These are phyloP conservation scores for Thysanoteuthis rhombus DNA, from an alignment of 2,888 invertebrate genomes.

Conservation along the genomic window DNA sequence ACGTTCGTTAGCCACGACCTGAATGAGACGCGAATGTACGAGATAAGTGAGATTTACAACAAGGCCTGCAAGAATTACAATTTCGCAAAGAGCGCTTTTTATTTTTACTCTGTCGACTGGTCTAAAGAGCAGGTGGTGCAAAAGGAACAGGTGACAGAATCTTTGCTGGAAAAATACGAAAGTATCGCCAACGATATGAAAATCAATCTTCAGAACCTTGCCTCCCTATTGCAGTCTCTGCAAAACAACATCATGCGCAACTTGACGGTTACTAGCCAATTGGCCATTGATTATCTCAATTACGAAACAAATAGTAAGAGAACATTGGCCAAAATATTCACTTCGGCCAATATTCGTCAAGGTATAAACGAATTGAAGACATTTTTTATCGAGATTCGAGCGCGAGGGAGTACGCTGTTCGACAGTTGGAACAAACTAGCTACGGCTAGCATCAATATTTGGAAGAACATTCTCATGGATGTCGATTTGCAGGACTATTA, in stretches of 20 bases:
- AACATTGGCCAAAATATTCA: slow-evolving; percentile 42
- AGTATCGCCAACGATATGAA: slow-evolving; percentile 35
- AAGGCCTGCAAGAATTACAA: slow-evolving; percentile 39
- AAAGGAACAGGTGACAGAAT: slow-evolving; percentile 38
- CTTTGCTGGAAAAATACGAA: slow-evolving; percentile 35
- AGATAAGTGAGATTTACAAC: slow-evolving; percentile 39
- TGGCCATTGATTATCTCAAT: slow-evolving; percentile 39
- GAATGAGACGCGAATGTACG: slow-evolving; percentile 40
- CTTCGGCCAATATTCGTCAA: slow-evolving; percentile 41
- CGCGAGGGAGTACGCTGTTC: slow-evolving; percentile 49
- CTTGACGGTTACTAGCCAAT: slow-evolving; percentile 36
- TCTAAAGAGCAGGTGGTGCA: slow-evolving; percentile 42
- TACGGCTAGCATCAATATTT: slow-evolving; percentile 41
- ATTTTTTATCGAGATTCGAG: slow-evolving; percentile 50
- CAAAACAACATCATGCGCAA: slow-evolving; percentile 38
- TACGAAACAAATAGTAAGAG: slow-evolving; percentile 39
- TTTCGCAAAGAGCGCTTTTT: slow-evolving; percentile 45
- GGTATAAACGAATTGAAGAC: slow-evolving; percentile 41
- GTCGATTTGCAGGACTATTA: slow-evolving; percentile 50
- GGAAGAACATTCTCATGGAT: slow-evolving; percentile 48
- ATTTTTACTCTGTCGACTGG: slow-evolving; percentile 49
- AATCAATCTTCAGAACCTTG: slow-evolving; percentile 39
- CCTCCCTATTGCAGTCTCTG: slow-evolving; percentile 34
- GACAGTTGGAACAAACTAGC: slow-evolving; percentile 47
- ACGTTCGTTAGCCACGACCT: slow-evolving; percentile 37